phyloP scores from a whole-genome alignment of 2,888 invertebrate species.

The Melipona bicolor region DNA sequence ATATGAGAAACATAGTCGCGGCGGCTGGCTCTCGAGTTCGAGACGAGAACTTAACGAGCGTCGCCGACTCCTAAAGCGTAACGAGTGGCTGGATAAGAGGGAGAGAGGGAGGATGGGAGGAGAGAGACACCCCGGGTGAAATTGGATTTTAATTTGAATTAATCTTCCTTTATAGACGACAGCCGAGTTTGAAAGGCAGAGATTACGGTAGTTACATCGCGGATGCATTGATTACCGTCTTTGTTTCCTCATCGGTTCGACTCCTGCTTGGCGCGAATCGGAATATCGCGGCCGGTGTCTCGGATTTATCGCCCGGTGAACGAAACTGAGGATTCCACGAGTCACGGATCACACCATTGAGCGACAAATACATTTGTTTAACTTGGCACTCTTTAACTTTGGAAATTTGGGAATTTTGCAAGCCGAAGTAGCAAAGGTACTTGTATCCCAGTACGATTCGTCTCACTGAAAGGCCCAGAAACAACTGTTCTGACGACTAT shows the following conservation, averaged over 20 bases:
- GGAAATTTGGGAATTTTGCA: too few species aligned
- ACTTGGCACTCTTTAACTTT: too few species aligned
- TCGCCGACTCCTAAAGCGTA: slow-evolving; percentile 65
- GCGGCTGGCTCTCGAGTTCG: slow-evolving; percentile 58
- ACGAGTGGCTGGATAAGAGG: slow-evolving; percentile 62
- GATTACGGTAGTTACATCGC: slow-evolving; percentile 62
- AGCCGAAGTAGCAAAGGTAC: too few species aligned
- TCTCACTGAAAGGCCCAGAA: too few species aligned
- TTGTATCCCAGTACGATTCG: too few species aligned
- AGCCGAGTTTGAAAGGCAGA: slow-evolving; percentile 54
- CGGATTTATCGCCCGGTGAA: not conserved
- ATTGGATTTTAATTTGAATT: slow-evolving; percentile 74
- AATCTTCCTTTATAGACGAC: slow-evolving; percentile 67
- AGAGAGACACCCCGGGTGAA: slow-evolving; percentile 57
- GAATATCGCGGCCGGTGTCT: not conserved
- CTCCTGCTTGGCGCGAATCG: slow-evolving; percentile 2
- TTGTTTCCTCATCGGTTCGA: slow-evolving; percentile 32
- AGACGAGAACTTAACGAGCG: slow-evolving; percentile 69
- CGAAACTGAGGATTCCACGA: too few species aligned
- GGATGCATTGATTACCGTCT: slow-evolving; percentile 57
- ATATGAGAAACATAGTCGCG: slow-evolving; percentile 45
- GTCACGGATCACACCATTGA: too few species aligned
- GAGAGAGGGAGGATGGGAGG: not conserved
- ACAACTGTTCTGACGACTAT: too few species aligned
- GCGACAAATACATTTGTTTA: too few species aligned